phyloP scores from a whole-genome alignment of 1,140 invertebrate species.

The Hyposmocoma kahamanoa region DNA sequence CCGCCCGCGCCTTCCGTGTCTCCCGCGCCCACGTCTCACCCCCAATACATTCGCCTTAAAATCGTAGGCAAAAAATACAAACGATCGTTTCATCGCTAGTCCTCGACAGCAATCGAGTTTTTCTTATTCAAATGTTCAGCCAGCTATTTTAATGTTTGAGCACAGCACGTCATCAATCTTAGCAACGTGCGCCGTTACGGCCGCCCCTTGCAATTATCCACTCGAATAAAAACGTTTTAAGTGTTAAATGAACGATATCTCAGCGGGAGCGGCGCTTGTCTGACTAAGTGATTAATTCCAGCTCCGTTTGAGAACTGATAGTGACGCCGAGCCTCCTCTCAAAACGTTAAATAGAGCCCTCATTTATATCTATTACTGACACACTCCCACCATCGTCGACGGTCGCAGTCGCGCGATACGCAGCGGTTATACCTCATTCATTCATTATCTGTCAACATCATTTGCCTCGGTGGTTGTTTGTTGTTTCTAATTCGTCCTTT shows the following conservation, averaged over 20 bases:
- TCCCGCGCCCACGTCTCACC: background rate
- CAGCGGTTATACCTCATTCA: background rate
- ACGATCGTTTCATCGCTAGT: conserved; percentile 42
- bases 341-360: background rate
- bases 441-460: too few relatives aligned
- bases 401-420: too few relatives aligned
- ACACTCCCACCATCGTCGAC: background rate
- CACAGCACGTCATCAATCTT: conserved; percentile 63
- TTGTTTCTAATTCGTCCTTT: too few relatives aligned
- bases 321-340: conserved; percentile 12
- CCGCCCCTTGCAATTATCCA: conserved; percentile 62
- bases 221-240: conserved; percentile 69
- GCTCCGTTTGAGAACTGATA: conserved; percentile 27
- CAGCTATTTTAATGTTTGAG: conserved; percentile 57
- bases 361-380: conserved; percentile 1
- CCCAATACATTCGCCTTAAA: background rate
- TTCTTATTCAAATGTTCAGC: conserved; percentile 62
- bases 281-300: conserved; percentile 55
- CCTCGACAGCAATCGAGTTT: conserved; percentile 37
- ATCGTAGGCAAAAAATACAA: conserved; percentile 35
- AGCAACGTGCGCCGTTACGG: conserved; percentile 54
- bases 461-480: too few relatives aligned
- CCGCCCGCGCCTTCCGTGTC: too few relatives aligned
- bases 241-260: conserved; percentile 71
- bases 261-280: conserved; percentile 49